phyloP scores from a whole-genome alignment of 1,140 invertebrate genomes.

The Drosophila mojavensis region DNA sequence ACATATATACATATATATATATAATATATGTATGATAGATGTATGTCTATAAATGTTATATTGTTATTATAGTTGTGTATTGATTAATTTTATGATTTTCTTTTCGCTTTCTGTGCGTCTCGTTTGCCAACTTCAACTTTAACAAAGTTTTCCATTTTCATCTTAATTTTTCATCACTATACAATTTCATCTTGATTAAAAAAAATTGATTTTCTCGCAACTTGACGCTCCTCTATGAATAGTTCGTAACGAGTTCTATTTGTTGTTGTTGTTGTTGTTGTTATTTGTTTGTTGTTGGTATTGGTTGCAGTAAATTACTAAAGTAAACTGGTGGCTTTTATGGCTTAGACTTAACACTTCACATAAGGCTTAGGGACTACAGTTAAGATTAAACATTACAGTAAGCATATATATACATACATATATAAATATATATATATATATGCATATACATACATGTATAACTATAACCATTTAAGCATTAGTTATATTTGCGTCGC shows the following conservation, averaged over 20 bases:
- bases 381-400: constrained; percentile 23
- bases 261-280: constrained; percentile 33
- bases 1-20: constrained; percentile 19
- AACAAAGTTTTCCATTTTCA: constrained; percentile 4
- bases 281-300: constrained; percentile 36
- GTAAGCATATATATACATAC: constrained; percentile 16
- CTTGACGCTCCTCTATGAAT: background rate
- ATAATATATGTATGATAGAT: constrained; percentile 8
- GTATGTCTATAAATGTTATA: constrained; percentile 28
- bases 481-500: constrained; percentile 18
- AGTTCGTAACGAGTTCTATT: constrained; percentile 4
- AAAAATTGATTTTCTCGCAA: background rate
- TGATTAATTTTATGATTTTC: constrained; percentile 21
- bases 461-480: constrained; percentile 22
- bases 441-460: constrained; percentile 11
- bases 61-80: constrained; percentile 26
- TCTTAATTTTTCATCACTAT: constrained; percentile 1
- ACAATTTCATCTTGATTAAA: constrained; percentile 1
- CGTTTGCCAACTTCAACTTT: constrained; percentile 10
- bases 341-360: constrained; percentile 67
- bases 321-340: constrained; percentile 74
- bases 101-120: constrained; percentile 35
- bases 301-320: constrained; percentile 52
- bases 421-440: constrained; percentile 20
- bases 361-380: constrained; percentile 50